Evolutionary conservation across 2,888 invertebrate species (phyloP), one percentile per base, ranked within the genome.

Genomic region (Gasteruption jaculator): DNA sequence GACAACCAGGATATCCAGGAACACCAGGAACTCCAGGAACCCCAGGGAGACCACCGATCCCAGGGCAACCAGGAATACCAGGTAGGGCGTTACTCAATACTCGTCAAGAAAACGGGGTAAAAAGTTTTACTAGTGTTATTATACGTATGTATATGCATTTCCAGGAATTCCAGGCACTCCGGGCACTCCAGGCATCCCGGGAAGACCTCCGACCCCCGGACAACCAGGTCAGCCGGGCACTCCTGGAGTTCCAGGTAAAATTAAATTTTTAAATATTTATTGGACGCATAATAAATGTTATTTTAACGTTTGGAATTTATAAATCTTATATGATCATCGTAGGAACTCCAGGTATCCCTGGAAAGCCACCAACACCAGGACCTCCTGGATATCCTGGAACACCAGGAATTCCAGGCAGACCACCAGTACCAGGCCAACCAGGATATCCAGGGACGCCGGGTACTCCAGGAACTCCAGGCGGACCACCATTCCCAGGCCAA

Each of bases 171-270:
- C 59, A 25, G 54, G 53, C 19, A 33, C 36, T 18, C 60, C 52
- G 18, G 54, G 53, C 5, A 32, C 32, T 4, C 51, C 53, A 62
- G 38, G 53, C 58, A 20, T 63, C 60, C 24, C 24, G n/a, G 24
- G 24, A 24, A 24, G 14, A 60, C 64, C 54, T 56, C 61, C 60
- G 5, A 50, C 58, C 34, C 58, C 54, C 14, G 70, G 68, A 11
- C 52, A 55, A 7, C 65, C 63, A 43, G 71, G 68, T 40, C 60
- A 63, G 18, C 54, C 63, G 14, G 70, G 68, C 29, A 52, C 50
- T 14, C 49, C 53, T 6, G 53, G 47, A 26, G 37, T 41, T 10
- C 46, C 51, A 21, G 56, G 52, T n/a, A 43, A n/a, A n/a, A n/a
- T n/a, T n/a, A n/a, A n/a, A n/a, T n/a, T n/a, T n/a, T n/a, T n/a